phyloP scores from a whole-genome alignment of 2,888 invertebrate species.

The Scrobipalpa atriplicella region DNA sequence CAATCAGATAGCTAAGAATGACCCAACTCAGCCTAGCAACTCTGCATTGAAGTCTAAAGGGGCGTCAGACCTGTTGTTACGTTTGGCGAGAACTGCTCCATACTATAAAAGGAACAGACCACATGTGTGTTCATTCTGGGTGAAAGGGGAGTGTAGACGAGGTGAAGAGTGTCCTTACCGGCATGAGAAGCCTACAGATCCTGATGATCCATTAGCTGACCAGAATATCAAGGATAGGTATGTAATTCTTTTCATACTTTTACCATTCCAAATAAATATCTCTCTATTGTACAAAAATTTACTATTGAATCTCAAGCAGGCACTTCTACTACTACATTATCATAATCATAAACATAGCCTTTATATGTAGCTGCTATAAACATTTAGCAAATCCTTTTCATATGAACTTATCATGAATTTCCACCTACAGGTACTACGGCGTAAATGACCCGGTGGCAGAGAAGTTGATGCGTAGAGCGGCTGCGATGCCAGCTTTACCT shows the following conservation, averaged over 20 bases:
- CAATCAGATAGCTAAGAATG: conserved; percentile 84
- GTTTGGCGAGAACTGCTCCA: conserved; percentile 95
- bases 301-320: not conserved
- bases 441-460: conserved; percentile 98
- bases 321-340: no score
- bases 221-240: conserved; percentile 96
- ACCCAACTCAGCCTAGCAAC: conserved; percentile 81
- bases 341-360: no score
- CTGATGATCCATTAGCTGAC: conserved; percentile 97
- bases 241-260: conserved; percentile 34
- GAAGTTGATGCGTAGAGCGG: conserved; percentile 94
- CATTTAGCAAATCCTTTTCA: no score
- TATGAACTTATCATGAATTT: not conserved
- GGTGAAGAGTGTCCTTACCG: conserved; percentile 98
- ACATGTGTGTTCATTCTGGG: conserved; percentile 98
- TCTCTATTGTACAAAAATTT: not conserved
- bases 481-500: conserved; percentile 96
- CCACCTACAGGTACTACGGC: conserved; percentile 89
- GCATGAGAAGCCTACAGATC: conserved; percentile 98
- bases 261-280: not conserved
- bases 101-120: conserved; percentile 98
- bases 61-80: conserved; percentile 91
- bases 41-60: conserved; percentile 88
- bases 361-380: no score
- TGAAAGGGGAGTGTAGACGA: conserved; percentile 98